Evolutionary conservation across 2,797 vertebrate species (phyloP).

Genomic region (Odontamblyopus rebecca): DNA sequence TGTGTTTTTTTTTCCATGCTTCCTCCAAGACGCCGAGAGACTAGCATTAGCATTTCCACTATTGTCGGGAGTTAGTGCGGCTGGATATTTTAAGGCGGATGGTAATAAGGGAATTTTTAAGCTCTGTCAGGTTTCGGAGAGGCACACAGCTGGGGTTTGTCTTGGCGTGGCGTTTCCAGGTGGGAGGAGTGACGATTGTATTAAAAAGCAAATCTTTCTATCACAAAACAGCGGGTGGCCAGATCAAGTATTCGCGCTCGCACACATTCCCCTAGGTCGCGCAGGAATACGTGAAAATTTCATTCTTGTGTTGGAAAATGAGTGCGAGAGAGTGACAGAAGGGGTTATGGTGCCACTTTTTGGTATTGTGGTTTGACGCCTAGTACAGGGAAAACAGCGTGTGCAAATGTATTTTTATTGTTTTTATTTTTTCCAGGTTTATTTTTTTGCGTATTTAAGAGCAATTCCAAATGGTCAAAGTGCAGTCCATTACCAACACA

Average conservation of each 20-base stretch:
- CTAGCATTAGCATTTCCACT: constrained; percentile 65
- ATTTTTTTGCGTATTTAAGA: no score
- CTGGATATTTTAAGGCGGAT: constrained; percentile 64
- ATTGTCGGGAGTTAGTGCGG: constrained; percentile 61
- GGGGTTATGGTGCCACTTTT: constrained; percentile 43
- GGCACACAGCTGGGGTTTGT: constrained; percentile 79
- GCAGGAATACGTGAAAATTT: constrained; percentile 65
- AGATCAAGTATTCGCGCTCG: constrained; percentile 77
- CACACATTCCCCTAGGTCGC: constrained; percentile 72
- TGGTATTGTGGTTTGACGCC: constrained; percentile 34
- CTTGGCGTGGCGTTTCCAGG: constrained; percentile 73
- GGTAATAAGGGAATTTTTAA: constrained; percentile 72
- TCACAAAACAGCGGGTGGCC: constrained; percentile 78
- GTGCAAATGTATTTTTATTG: neutral
- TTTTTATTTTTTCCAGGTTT: no score
- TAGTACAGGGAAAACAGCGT: constrained; percentile 17
- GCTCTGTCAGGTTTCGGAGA: constrained; percentile 70
- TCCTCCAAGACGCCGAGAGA: constrained; percentile 54
- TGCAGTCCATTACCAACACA: no score
- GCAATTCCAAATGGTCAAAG: no score
- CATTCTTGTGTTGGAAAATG: constrained; percentile 58
- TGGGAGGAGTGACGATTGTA: constrained; percentile 78
- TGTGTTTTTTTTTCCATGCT: constrained; percentile 21
- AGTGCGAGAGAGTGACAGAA: constrained; percentile 53
- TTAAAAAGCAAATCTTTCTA: constrained; percentile 82